Evolutionary conservation across 1,140 invertebrate species (phyloP), one percentile per base, ranked within the genome.

Genomic region (Drosophila sturtevanti): DNA sequence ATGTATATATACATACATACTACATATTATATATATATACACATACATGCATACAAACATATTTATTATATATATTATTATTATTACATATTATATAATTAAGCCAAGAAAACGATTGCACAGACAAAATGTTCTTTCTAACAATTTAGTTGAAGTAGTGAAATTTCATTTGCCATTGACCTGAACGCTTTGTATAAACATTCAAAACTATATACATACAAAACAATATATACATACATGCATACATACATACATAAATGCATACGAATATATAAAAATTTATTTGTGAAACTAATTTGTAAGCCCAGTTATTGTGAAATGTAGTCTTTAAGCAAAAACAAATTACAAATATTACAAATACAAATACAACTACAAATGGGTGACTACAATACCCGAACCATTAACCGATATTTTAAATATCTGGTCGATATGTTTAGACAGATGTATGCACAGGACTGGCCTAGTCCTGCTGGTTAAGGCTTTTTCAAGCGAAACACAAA

Each of bases 131-230:
- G 16, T 41, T 27, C 14, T 14, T 24, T 24, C 59, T 31, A 80
- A 69, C 38, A 54, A 63, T 63, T 71, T 56, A 44, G 41, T 44
- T 48, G 16, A 60, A 55, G 66, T 81, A 86, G 77, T 66, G 70
- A 79, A 74, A 79, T 77, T 77, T 74, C 11, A 58, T 87, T 86
- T 86, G 84, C 82, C 61, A 87, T 82, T 77, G 56, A 86, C 79
- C 85, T 77, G 63, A 84, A 86, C 66, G 82, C 82, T 86, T 86
- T 86, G 82, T 87, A 86, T 72, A 72, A 48, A 59, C 64, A 59
- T 41, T 37, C 58, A 52, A 38, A 51, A 63, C 27, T 31, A 51
- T n/a, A 65, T 58, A 35, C 34, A 35, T 35, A 35, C 34, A 35
- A 35, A 48, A 62, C 55, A 52, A 10, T 34, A 63, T 14, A 56